Percentiles rank a stretch among this genome's conserved stretches.
Evolutionary conservation across 1,140 invertebrate genomes (phyloP).

Genomic region (Planococcus citri): DNA sequence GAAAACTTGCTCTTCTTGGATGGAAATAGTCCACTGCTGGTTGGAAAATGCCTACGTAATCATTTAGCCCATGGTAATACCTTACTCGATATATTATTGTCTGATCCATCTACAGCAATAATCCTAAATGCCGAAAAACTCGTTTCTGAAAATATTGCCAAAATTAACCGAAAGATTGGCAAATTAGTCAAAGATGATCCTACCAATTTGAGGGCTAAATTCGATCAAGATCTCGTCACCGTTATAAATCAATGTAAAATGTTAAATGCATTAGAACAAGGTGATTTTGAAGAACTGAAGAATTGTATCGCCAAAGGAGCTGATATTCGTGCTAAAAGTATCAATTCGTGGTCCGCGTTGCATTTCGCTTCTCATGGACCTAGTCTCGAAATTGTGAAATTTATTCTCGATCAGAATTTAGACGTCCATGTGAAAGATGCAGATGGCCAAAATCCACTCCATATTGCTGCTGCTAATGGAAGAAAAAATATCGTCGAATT

Average conservation of each 20-base stretch:
- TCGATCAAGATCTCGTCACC: conserved; percentile 6
- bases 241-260: conserved; percentile 22
- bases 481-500: not conserved
- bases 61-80: too few relatives aligned
- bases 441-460: too few relatives aligned
- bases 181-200: conserved; percentile 10
- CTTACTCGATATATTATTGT: conserved; percentile 15
- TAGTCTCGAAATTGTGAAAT: too few relatives aligned
- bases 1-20: too few relatives aligned
- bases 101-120: conserved; percentile 10
- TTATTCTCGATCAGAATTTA: too few relatives aligned
- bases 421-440: too few relatives aligned
- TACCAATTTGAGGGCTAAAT: conserved; percentile 16
- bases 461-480: too few relatives aligned
- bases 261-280: conserved; percentile 23
- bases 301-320: conserved; percentile 25
- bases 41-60: too few relatives aligned
- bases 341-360: conserved; percentile 24
- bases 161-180: not conserved
- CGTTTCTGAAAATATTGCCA: not conserved
- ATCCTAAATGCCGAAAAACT: conserved; percentile 14
- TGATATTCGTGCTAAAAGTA: too few relatives aligned
- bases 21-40: too few relatives aligned
- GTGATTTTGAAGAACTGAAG: conserved; percentile 21
- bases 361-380: conserved; percentile 27